Percentiles rank a stretch among this genome's conserved stretches.
These are phyloP conservation scores for Rapana venosa DNA, from an alignment of 2,888 invertebrate species.

Conservation along the genomic window DNA sequence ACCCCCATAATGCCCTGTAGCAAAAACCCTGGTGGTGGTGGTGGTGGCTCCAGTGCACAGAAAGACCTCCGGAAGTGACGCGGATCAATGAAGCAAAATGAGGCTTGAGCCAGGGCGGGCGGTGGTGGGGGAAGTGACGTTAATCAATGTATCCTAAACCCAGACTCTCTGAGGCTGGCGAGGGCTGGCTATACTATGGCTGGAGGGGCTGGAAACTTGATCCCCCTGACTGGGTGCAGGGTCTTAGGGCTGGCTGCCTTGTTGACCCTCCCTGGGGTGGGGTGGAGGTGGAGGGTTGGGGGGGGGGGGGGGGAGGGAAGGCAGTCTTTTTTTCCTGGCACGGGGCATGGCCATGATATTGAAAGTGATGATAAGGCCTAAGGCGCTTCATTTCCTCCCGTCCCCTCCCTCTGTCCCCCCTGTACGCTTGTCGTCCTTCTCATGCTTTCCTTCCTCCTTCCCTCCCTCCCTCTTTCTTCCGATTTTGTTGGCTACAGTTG, in stretches of 20 bases:
- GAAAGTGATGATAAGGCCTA: background rate
- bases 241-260: background rate
- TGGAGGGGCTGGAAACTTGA: background rate
- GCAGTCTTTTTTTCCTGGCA: background rate
- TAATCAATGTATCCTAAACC: slow-evolving; percentile 22
- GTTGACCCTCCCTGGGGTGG: slow-evolving; percentile 11
- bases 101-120: slow-evolving; percentile 11
- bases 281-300: too few relatives aligned
- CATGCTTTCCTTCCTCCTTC: background rate
- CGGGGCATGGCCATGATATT: too few relatives aligned
- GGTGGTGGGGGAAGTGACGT: background rate
- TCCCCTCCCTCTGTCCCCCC: background rate
- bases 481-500: too few relatives aligned
- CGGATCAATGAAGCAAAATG: slow-evolving; percentile 36
- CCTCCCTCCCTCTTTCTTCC: background rate
- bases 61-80: slow-evolving; percentile 27
- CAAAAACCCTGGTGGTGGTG: too few relatives aligned
- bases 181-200: background rate
- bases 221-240: background rate
- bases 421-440: too few relatives aligned
- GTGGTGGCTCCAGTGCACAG: background rate
- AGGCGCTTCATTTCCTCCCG: background rate
- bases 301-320: too few relatives aligned
- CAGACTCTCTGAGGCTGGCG: background rate
- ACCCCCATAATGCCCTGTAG: background rate